Conservation (phyloP, 2,113 vertebrate genomes). For the Sminthopsis crassicaudata region DNA sequence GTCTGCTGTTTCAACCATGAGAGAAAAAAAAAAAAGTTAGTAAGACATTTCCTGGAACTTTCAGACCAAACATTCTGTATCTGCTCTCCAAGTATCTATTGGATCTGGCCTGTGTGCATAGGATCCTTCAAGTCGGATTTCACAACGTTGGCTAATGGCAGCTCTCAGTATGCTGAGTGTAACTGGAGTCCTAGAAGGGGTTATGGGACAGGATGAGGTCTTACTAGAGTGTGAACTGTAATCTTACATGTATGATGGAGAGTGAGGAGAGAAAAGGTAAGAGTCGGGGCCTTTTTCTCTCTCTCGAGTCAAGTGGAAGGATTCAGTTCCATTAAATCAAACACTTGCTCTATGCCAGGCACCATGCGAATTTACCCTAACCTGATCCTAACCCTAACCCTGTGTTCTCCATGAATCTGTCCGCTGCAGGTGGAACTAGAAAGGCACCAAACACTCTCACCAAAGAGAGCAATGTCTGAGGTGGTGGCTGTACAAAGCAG, state of each 20-base stretch:
- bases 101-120: background rate
- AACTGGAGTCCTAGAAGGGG: slow-evolving; percentile 55
- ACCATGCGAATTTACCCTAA: no score
- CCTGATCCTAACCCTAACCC: no score
- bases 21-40: background rate
- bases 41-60: background rate
- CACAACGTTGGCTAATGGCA: slow-evolving; percentile 22
- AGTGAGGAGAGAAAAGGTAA: background rate
- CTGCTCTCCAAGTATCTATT: background rate
- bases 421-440: background rate
- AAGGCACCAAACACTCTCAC: background rate
- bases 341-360: background rate
- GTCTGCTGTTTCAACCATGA: background rate
- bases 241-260: slow-evolving; percentile 47
- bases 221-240: slow-evolving; percentile 66
- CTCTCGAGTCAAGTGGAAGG: background rate
- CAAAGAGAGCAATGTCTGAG: background rate
- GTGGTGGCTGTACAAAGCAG: no score
- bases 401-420: background rate
- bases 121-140: slow-evolving; percentile 26
- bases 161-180: slow-evolving; percentile 69
- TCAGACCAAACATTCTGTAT: slow-evolving; percentile 39
- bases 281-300: background rate
- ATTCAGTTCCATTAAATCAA: background rate
- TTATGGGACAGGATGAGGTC: slow-evolving; percentile 72